phyloP scores from a whole-genome alignment of 1,140 invertebrate genomes.

The Ostrea edulis region DNA sequence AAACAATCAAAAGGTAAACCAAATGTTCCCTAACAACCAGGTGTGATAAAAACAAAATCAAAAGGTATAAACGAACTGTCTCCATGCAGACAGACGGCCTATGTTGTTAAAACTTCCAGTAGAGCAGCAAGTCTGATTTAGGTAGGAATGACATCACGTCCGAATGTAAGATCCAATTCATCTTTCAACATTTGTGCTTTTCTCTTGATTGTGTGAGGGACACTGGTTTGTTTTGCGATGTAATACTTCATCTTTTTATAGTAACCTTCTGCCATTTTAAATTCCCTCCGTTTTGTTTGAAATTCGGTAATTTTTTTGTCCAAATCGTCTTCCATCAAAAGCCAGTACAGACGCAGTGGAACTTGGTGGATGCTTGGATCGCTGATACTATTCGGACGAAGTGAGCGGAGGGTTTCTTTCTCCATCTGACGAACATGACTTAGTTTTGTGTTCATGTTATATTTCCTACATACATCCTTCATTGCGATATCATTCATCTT shows the following conservation, averaged over 20 bases:
- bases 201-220: constrained; percentile 35
- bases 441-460: background rate
- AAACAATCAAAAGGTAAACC: too few relatives aligned
- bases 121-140: background rate
- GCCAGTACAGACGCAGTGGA: constrained; percentile 36
- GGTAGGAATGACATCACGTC: constrained; percentile 41
- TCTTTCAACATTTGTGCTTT: constrained; percentile 17
- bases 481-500: constrained; percentile 28
- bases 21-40: background rate
- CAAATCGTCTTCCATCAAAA: constrained; percentile 40
- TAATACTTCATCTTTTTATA: constrained; percentile 44
- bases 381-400: constrained; percentile 2
- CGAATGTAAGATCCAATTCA: constrained; percentile 42
- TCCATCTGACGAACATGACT: constrained; percentile 10
- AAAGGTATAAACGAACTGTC: background rate
- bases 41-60: background rate
- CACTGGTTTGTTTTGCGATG: background rate
- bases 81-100: too few relatives aligned
- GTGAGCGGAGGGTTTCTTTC: constrained; percentile 35
- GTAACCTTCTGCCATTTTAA: constrained; percentile 12
- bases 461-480: constrained; percentile 30
- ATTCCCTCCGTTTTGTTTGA: background rate
- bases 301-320: constrained; percentile 34
- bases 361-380: constrained; percentile 14
- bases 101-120: too few relatives aligned